Percentiles rank a stretch among this genome's conserved stretches.
These are phyloP conservation scores for Periophthalmus magnuspinnatus DNA, from an alignment of 2,797 vertebrate species.

Conservation along the genomic window DNA sequence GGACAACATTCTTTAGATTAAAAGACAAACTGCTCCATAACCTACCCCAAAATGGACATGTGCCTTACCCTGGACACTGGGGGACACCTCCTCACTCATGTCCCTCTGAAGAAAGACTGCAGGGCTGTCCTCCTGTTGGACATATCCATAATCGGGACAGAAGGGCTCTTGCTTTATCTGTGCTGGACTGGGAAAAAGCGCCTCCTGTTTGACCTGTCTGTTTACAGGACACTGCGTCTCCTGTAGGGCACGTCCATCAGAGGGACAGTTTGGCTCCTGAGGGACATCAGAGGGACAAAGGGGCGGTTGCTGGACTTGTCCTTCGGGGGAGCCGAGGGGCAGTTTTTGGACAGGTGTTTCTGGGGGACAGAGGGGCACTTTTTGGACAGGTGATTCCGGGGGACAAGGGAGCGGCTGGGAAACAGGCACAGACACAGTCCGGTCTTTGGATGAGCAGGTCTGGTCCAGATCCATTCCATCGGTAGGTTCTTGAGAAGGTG, in stretches of 20 bases:
- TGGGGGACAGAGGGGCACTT: no score
- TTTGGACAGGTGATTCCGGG: neutral
- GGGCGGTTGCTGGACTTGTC: neutral
- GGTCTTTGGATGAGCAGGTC: constrained; percentile 8
- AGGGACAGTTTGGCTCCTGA: neutral
- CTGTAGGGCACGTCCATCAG: constrained; percentile 9
- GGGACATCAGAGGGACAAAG: neutral
- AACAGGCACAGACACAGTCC: neutral
- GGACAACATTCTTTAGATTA: neutral
- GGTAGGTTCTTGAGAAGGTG: constrained; percentile 51
- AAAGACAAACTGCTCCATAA: neutral
- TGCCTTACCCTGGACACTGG: constrained; percentile 3
- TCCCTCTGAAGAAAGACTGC: constrained; percentile 30
- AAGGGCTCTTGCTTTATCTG: constrained; percentile 14
- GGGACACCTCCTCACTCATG: constrained; percentile 48
- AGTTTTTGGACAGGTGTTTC: neutral
- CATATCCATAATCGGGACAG: neutral
- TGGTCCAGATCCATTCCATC: neutral
- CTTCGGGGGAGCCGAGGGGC: neutral
- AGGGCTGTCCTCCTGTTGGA: constrained; percentile 28
- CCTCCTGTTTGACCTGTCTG: constrained; percentile 11
- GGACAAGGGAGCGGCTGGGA: neutral
- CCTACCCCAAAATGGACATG: no score
- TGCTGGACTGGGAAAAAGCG: neutral
- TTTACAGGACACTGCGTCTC: neutral